Percentiles rank a stretch among this genome's conserved stretches.
phyloP scores from a whole-genome alignment of 2,113 vertebrate genomes.

The Percina caprodes region DNA sequence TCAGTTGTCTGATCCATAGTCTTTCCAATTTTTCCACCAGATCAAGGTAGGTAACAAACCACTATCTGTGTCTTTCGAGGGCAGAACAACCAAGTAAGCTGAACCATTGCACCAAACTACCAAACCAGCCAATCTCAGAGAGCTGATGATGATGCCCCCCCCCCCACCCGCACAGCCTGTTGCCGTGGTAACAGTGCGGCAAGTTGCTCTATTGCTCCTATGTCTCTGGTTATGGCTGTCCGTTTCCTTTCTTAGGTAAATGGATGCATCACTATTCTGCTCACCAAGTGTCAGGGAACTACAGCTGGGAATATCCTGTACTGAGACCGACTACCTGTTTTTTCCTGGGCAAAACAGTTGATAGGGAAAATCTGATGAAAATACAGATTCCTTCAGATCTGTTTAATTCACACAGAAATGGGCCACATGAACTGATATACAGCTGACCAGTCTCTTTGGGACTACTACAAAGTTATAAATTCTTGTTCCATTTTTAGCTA shows the following conservation, averaged over 20 bases:
- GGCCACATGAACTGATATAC: background rate
- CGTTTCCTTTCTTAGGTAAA: constrained; percentile 67
- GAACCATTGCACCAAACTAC: constrained; percentile 69
- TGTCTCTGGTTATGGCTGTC: constrained; percentile 75
- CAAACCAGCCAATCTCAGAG: constrained; percentile 63
- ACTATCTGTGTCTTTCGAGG: constrained; percentile 25
- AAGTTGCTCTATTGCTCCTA: constrained; percentile 66
- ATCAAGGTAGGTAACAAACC: constrained; percentile 37
- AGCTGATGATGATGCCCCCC: constrained; percentile 53
- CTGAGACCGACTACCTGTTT: constrained; percentile 24
- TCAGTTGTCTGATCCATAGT: constrained; percentile 16
- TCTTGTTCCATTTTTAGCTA: background rate
- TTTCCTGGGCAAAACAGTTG: background rate
- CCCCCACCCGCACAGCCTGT: constrained; percentile 63
- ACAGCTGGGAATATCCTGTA: constrained; percentile 39
- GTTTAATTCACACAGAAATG: constrained; percentile 17
- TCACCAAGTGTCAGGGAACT: constrained; percentile 46
- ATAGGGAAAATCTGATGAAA: constrained; percentile 28
- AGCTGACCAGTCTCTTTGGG: constrained; percentile 1
- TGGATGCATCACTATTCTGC: constrained; percentile 68
- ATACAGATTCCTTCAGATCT: constrained; percentile 32
- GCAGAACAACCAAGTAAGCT: constrained; percentile 55
- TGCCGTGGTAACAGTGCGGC: constrained; percentile 77
- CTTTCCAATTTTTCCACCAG: constrained; percentile 16
- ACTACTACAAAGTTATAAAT: constrained; percentile 12